Percentiles rank a stretch among this genome's conserved stretches.
These are phyloP conservation scores for Nysson spinosus DNA, from an alignment of 2,888 invertebrate genomes.

Conservation along the genomic window DNA sequence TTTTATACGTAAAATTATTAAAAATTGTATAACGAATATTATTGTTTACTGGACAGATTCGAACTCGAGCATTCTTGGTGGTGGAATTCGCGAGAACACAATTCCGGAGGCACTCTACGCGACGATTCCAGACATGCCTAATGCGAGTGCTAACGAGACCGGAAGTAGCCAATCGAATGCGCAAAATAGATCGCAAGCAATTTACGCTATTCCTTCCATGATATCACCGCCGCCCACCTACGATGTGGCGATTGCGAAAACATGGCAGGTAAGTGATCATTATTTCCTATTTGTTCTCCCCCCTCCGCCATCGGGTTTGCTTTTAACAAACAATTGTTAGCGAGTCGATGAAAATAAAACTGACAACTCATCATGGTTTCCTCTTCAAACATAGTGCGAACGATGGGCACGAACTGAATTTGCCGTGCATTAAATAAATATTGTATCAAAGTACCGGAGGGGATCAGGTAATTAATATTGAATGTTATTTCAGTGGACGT, in stretches of 20 bases:
- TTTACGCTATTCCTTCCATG: slow-evolving; percentile 73
- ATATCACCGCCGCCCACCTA: slow-evolving; percentile 76
- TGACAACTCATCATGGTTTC: too few relatives aligned
- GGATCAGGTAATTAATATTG: too few relatives aligned
- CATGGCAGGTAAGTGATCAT: slow-evolving; percentile 69
- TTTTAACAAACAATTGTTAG: too few relatives aligned
- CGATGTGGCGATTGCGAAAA: slow-evolving; percentile 73
- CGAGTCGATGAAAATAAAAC: too few relatives aligned
- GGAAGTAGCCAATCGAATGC: slow-evolving; percentile 52
- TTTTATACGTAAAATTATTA: too few relatives aligned
- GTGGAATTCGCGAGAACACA: slow-evolving; percentile 65
- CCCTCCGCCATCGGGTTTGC: too few relatives aligned
- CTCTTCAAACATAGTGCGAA: too few relatives aligned
- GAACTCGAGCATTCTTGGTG: slow-evolving; percentile 66
- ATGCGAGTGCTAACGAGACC: slow-evolving; percentile 55
- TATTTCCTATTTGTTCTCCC: background rate
- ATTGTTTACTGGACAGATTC: slow-evolving; percentile 71
- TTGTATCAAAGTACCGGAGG: too few relatives aligned
- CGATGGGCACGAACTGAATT: too few relatives aligned
- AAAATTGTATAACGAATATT: too few relatives aligned
- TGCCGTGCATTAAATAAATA: too few relatives aligned
- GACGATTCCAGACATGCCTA: slow-evolving; percentile 67
- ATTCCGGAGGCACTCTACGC: slow-evolving; percentile 71
- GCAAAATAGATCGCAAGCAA: slow-evolving; percentile 62
- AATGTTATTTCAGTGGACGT: too few relatives aligned